Percentiles rank a stretch among this genome's conserved stretches.
Conservation (phyloP, 2,113 vertebrate species). For the Elephas maximus region DNA sequence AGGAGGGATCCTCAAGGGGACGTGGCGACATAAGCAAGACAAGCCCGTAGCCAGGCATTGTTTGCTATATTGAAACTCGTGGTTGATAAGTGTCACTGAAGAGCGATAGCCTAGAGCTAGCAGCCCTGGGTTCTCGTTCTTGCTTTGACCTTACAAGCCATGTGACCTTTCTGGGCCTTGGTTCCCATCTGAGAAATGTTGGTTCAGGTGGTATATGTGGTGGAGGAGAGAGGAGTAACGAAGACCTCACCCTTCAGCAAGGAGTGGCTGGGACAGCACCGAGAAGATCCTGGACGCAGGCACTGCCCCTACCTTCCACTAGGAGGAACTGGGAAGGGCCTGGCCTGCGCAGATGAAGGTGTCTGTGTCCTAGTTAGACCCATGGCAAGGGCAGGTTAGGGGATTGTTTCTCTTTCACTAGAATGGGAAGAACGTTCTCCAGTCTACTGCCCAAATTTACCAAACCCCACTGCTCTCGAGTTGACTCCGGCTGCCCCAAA, state of each 20-base stretch:
- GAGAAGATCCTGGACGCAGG: background rate
- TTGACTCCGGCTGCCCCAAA: too few species aligned
- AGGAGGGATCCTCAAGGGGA: too few species aligned
- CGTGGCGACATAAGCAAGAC: fast-evolving
- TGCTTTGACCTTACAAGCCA: background rate
- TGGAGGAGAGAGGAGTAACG: background rate
- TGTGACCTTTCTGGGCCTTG: background rate
- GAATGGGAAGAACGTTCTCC: background rate
- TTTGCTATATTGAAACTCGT: background rate
- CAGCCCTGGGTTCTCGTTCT: background rate
- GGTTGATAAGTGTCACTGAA: background rate
- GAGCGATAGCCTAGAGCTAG: background rate
- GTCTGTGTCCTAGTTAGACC: background rate
- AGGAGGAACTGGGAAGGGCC: background rate
- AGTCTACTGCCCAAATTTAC: background rate
- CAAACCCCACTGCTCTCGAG: too few species aligned
- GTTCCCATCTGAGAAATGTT: background rate
- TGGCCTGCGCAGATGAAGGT: background rate
- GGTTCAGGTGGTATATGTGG: background rate
- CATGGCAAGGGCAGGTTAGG: too few species aligned
- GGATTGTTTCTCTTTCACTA: background rate
- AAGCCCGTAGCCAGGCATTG: background rate
- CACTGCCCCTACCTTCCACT: background rate
- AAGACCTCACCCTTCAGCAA: background rate
- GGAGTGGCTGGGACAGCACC: background rate